Evolutionary conservation across 2,797 vertebrate species (phyloP).

Genomic region (Aselliscus stoliczkanus): DNA sequence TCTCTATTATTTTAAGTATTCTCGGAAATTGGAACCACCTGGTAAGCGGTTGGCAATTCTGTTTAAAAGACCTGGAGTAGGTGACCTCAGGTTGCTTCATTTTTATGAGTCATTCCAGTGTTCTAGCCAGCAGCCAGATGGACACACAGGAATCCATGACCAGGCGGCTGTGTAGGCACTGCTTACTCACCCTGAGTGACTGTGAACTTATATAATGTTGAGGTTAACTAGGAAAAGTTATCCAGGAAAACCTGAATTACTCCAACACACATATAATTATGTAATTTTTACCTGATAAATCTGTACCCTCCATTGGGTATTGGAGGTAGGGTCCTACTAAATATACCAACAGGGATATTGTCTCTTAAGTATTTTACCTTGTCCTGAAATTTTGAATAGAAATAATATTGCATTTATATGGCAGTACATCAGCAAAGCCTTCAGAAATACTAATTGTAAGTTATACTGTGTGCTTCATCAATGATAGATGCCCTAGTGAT

Average conservation of each 20-base stretch:
- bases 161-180: background rate
- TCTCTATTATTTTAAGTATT: slow-evolving; percentile 48
- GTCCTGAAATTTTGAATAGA: background rate
- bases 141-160: background rate
- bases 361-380: background rate
- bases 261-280: background rate
- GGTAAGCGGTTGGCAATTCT: slow-evolving; percentile 44
- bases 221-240: background rate
- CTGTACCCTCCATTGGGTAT: background rate
- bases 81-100: slow-evolving; percentile 66
- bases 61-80: slow-evolving; percentile 62
- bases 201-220: background rate
- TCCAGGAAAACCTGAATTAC: background rate
- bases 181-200: background rate
- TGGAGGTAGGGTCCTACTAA: background rate
- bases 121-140: slow-evolving; percentile 59
- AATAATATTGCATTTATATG: background rate
- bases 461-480: background rate
- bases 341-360: background rate
- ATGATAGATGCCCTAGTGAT: background rate
- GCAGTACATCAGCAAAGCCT: background rate
- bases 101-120: slow-evolving; percentile 50
- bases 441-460: background rate
- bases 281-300: slow-evolving; percentile 10
- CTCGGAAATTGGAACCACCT: slow-evolving; percentile 69